Evolutionary conservation across 2,888 invertebrate species (phyloP).

Genomic region (Perizoma flavofasciatum): DNA sequence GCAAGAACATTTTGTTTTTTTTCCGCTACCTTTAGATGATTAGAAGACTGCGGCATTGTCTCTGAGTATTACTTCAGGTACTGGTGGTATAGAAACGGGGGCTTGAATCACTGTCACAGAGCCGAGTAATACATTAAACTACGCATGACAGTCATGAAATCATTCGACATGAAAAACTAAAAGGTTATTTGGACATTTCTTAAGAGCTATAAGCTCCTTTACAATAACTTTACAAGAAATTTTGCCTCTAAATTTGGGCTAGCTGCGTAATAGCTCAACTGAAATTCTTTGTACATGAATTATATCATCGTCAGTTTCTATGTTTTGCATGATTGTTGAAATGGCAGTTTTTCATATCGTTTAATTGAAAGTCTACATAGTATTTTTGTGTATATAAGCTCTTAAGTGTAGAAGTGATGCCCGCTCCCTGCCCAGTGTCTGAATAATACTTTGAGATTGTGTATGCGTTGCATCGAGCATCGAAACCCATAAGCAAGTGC

Average conservation of each 20-base stretch:
- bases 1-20: conserved; percentile 35
- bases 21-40: conserved; percentile 47
- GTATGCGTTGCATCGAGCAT: conserved; percentile 60
- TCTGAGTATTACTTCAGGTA: conserved; percentile 99
- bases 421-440: conserved; percentile 90
- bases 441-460: conserved; percentile 94
- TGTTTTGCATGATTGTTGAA: not conserved
- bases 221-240: no score
- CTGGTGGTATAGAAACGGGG: conserved; percentile 86
- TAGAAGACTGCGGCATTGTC: conserved; percentile 84
- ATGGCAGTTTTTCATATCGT: not conserved
- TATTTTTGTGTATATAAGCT: conserved; percentile 16
- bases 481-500: conserved; percentile 40
- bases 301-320: no score
- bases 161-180: not conserved
- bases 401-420: conserved; percentile 47
- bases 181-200: no score
- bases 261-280: no score
- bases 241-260: no score
- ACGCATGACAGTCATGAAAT: conserved; percentile 1
- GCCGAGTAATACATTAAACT: conserved; percentile 10
- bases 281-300: no score
- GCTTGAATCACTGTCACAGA: conserved; percentile 45
- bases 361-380: not conserved
- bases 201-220: no score